phyloP scores from a whole-genome alignment of 2,888 invertebrate genomes.

The Epinotia bilunana region DNA sequence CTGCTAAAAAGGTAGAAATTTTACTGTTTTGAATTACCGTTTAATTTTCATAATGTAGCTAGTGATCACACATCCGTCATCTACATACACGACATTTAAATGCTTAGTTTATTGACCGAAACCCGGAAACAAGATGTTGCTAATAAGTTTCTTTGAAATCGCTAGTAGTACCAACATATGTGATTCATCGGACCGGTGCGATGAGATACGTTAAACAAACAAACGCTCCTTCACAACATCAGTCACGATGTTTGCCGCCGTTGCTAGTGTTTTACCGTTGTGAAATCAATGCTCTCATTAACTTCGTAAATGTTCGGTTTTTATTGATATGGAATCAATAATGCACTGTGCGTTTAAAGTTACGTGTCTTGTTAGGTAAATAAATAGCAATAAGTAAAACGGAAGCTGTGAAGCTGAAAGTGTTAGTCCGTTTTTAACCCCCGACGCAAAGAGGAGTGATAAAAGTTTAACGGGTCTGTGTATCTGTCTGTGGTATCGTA shows the following conservation, averaged over 20 bases:
- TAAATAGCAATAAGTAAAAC: background rate
- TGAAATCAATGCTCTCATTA: background rate
- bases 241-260: slow-evolving; percentile 18
- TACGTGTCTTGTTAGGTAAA: slow-evolving; percentile 7
- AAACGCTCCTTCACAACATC: slow-evolving; percentile 26
- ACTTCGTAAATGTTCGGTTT: background rate
- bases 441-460: too few relatives aligned
- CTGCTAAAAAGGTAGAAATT: background rate
- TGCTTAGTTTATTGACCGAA: slow-evolving; percentile 3
- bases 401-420: too few relatives aligned
- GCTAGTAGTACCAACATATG: background rate
- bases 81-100: background rate
- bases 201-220: slow-evolving; percentile 19
- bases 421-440: too few relatives aligned
- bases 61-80: background rate
- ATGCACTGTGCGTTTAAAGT: background rate
- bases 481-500: too few relatives aligned
- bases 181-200: slow-evolving; percentile 17
- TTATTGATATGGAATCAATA: background rate
- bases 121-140: slow-evolving; percentile 1
- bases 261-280: slow-evolving; percentile 10
- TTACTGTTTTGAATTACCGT: background rate
- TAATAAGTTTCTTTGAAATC: slow-evolving; percentile 8
- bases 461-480: too few relatives aligned
- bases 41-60: background rate